Evolutionary conservation across 2,797 vertebrate species (phyloP), one percentile per base, ranked within the genome.

Genomic region (Fistularia commersonii): DNA sequence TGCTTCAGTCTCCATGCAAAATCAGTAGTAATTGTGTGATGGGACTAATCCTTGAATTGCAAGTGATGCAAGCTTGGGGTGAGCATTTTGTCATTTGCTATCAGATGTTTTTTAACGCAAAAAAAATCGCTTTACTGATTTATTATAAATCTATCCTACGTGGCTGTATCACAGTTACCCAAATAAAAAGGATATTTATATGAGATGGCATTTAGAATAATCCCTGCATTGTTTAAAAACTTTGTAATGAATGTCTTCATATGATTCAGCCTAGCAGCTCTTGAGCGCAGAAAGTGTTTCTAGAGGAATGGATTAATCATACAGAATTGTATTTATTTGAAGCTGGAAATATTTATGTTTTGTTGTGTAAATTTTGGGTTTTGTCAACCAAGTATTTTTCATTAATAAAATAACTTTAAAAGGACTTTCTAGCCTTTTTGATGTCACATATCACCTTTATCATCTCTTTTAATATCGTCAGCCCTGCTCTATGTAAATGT

Each of bases 121-220:
- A 64, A 74, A 75, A 69, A 68, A 74, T 79, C 41, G 41, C 0
- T 73, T 55, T 47, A 57, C 63, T 71, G 68, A 82, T 79, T 77
- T 64, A 72, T 48, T 50, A 61, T 61, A 59, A 60, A 69, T 58
- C 50, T 59, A 50, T 53, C 40, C 58, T 61, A 66, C 49, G 71
- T 60, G 39, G 45, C 58, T 47, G 48, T 44, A 45, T 63, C 68
- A 52, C 70, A 74, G 72, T 84, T 76, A 73, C 51, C 32, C 63
- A 70, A 72, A 79, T 76, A 72, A 74, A 72, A 75, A 65, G 60
- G 71, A 60, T 63, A 72, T 77, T 61, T 46, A 65, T 75, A 7
- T 61, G 50, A 64, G 57, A 66, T 2, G 23, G 23, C 23, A 23
- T 23, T 23, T 23, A 2, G 43, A 45, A 61, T 48, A 53, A 45